phyloP scores from a whole-genome alignment of 2,113 vertebrate genomes.

The Corythornis madagascariensis region DNA sequence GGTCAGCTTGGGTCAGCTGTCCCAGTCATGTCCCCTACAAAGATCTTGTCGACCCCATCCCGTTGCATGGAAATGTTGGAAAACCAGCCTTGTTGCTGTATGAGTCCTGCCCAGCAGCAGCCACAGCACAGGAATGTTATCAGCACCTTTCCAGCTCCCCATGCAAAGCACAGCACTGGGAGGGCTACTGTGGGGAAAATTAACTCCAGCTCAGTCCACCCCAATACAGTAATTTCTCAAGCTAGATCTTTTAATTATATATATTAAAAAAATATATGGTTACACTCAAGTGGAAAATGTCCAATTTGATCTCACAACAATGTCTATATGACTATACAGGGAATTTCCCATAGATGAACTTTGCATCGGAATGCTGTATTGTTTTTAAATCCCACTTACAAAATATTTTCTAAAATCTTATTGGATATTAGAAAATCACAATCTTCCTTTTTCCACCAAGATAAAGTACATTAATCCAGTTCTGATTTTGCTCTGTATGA shows the following conservation, averaged over 20 bases:
- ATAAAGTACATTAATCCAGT: not conserved
- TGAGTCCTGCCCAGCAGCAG: no score
- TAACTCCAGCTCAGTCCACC: no score
- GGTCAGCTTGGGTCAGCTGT: no score
- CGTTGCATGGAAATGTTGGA: no score
- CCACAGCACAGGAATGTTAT: no score
- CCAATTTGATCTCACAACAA: not conserved
- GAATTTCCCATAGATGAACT: not conserved
- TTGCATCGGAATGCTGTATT: not conserved
- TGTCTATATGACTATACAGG: not conserved
- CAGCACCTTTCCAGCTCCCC: no score
- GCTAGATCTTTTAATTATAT: not conserved
- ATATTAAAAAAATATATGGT: not conserved
- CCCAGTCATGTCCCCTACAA: no score
- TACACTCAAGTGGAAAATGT: not conserved
- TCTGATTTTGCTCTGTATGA: not conserved
- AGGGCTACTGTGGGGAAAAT: no score
- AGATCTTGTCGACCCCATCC: no score
- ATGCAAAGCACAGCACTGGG: no score
- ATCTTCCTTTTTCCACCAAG: fast-evolving
- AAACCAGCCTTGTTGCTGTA: no score
- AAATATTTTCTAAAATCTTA: not conserved
- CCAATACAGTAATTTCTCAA: not conserved
- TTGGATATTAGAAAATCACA: not conserved
- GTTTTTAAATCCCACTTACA: not conserved